A percentile compares a stretch with the other conserved stretches of the same genome.
These are phyloP conservation scores for Callocephalon fimbriatum DNA, from an alignment of 2,113 vertebrate genomes.

Conservation along the genomic window DNA sequence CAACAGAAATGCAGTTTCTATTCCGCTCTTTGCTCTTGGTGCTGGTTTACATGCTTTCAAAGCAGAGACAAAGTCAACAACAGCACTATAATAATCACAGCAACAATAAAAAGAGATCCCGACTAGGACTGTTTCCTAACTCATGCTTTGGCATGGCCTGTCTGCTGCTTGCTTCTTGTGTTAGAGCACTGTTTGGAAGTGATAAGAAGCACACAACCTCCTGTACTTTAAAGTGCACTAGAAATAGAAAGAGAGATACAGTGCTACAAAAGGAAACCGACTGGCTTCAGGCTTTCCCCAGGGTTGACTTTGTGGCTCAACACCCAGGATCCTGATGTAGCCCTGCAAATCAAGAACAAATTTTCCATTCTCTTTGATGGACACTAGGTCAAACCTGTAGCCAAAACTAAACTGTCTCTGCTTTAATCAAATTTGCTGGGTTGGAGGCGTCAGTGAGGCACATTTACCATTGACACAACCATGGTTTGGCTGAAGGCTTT, in stretches of 20 bases:
- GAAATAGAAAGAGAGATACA: slow-evolving; percentile 62
- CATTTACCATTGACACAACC: fast-evolving
- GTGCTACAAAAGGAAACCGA: neutral
- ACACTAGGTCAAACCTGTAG: neutral
- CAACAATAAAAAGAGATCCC: neutral
- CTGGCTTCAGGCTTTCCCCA: neutral
- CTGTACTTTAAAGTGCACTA: slow-evolving; percentile 16
- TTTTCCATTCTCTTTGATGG: neutral
- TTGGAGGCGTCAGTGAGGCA: fast-evolving
- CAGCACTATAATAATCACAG: neutral
- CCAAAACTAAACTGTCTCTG: neutral
- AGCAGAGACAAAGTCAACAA: neutral
- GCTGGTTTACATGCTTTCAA: neutral
- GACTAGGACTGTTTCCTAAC: neutral
- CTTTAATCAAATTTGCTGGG: neutral
- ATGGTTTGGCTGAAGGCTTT: neutral
- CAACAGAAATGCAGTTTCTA: neutral
- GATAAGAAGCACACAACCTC: slow-evolving; percentile 24
- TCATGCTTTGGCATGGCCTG: neutral
- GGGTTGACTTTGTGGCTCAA: neutral
- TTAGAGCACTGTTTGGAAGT: neutral
- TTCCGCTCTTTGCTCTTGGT: neutral
- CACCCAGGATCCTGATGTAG: neutral
- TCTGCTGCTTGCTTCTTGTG: neutral
- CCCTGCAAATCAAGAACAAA: neutral